Percentiles rank a stretch among this genome's conserved stretches.
These are phyloP conservation scores for Orthonevra nobilis DNA, from an alignment of 2,888 invertebrate genomes.

Conservation along the genomic window DNA sequence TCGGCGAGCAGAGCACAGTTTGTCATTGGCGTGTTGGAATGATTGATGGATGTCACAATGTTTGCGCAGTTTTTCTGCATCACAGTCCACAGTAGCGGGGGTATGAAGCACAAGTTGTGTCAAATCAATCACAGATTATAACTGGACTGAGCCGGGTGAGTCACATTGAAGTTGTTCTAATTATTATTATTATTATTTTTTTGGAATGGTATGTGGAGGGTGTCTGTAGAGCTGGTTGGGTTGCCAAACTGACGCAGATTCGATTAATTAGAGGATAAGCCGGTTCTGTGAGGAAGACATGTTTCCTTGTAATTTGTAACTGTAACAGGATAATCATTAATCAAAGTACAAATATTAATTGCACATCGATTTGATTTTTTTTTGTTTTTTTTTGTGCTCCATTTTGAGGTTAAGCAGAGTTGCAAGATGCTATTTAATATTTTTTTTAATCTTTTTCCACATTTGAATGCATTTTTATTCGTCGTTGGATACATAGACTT, in stretches of 20 bases:
- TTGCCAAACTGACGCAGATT: constrained; percentile 29
- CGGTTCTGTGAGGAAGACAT: constrained; percentile 42
- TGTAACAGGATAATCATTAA: constrained; percentile 43
- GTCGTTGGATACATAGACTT: no score
- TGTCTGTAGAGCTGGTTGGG: background rate
- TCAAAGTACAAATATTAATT: constrained; percentile 49
- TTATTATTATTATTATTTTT: constrained; percentile 34
- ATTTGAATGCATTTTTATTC: no score
- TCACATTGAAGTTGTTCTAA: constrained; percentile 22
- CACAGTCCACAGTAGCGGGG: no score
- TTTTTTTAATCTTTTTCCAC: no score
- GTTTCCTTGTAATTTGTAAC: constrained; percentile 47
- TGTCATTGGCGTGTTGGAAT: constrained; percentile 73
- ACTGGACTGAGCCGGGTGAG: background rate
- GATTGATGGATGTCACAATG: constrained; percentile 76
- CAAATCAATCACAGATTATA: constrained; percentile 65
- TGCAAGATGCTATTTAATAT: no score
- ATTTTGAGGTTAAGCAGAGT: background rate
- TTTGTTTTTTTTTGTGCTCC: background rate
- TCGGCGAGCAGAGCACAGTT: constrained; percentile 30
- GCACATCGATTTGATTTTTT: constrained; percentile 9
- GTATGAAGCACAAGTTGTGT: constrained; percentile 56
- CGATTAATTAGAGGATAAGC: constrained; percentile 64
- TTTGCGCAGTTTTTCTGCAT: constrained; percentile 63
- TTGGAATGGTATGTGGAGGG: background rate